Evolutionary conservation across 2,113 vertebrate species (phyloP).

Genomic region (Suncus etruscus): DNA sequence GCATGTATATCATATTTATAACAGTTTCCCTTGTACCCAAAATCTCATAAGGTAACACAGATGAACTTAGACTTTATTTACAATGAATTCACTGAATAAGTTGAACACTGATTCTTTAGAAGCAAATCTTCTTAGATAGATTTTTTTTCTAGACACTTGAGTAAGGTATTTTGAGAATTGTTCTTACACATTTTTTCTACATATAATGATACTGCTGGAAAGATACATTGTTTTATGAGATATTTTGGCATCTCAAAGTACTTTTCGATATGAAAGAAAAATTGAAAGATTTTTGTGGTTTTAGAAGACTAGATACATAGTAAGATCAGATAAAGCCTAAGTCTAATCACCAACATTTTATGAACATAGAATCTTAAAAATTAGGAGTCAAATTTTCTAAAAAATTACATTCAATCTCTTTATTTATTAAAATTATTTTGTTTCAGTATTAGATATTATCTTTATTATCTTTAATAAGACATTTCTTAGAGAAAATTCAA

Average conservation of each 20-base stretch:
- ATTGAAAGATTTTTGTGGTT: neutral
- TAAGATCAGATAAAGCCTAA: neutral
- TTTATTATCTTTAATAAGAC: no score
- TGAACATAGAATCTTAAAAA: neutral
- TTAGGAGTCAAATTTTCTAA: neutral
- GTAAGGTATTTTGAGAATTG: neutral
- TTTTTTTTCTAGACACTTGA: neutral
- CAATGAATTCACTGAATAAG: neutral
- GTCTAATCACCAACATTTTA: neutral
- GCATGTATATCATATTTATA: no score
- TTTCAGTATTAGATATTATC: no score
- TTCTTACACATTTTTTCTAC: no score
- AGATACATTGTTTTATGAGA: neutral
- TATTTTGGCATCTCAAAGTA: neutral
- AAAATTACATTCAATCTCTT: neutral
- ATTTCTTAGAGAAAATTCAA: no score
- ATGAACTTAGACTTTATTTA: neutral
- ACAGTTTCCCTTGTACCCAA: no score
- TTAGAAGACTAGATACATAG: neutral
- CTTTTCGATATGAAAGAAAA: neutral
- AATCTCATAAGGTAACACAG: neutral
- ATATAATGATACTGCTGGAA: neutral
- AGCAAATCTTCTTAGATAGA: neutral
- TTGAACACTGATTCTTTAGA: neutral
- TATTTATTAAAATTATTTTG: neutral